These are phyloP conservation scores for Podotricha telesiphe DNA, from an alignment of 2,888 invertebrate genomes.

Conservation along the genomic window DNA sequence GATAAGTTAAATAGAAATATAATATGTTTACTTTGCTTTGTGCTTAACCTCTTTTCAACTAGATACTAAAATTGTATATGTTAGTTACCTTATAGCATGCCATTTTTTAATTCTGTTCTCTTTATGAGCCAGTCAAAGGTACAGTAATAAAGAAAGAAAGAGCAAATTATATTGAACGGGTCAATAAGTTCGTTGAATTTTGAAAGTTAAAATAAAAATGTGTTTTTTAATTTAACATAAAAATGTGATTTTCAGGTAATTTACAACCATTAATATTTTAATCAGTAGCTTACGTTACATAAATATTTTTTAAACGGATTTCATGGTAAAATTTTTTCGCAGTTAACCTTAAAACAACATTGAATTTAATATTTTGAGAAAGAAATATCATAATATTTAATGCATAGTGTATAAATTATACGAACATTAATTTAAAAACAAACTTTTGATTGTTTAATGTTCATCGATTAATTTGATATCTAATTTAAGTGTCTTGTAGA, in stretches of 20 bases:
- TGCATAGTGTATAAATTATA: background rate
- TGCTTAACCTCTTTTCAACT: background rate
- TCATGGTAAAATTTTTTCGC: background rate
- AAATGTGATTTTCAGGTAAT: too few species aligned
- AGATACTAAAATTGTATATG: background rate
- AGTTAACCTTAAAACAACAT: background rate
- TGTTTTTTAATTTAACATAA: background rate
- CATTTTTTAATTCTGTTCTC: background rate
- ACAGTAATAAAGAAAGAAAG: too few species aligned
- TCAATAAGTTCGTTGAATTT: too few species aligned
- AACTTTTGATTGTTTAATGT: too few species aligned
- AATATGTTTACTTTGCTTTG: background rate
- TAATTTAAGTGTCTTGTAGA: too few species aligned
- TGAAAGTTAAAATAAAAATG: too few species aligned
- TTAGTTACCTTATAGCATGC: background rate
- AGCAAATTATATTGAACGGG: too few species aligned
- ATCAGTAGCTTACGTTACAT: background rate
- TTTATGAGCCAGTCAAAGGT: background rate
- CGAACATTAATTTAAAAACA: too few species aligned
- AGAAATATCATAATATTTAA: too few species aligned
- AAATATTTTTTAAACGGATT: constrained; percentile 1
- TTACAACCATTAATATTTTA: background rate
- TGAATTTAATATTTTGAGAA: background rate
- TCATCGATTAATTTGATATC: too few species aligned
- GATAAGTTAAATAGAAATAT: constrained; percentile 18